Conservation (phyloP, 2,888 invertebrate species). For the Melikaiella ostensackeni region DNA sequence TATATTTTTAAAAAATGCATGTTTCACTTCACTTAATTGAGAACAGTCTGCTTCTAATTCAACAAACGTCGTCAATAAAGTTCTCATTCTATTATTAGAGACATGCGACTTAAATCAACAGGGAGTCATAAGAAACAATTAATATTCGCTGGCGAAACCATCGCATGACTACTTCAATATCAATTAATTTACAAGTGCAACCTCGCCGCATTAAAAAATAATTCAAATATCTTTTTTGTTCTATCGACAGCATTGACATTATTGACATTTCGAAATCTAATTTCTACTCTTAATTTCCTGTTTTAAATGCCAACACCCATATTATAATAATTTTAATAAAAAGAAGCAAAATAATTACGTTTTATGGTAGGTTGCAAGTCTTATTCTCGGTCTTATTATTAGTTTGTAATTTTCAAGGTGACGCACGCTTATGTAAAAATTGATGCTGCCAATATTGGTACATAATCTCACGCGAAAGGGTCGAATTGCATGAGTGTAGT, state of each 20-base stretch:
- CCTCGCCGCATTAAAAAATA: not conserved
- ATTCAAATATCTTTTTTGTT: not conserved
- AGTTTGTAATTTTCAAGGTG: too few relatives aligned
- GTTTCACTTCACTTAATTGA: constrained; percentile 2
- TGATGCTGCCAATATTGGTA: too few relatives aligned
- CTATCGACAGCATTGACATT: not conserved
- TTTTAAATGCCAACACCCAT: not conserved
- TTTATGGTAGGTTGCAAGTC: not conserved
- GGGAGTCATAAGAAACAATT: not conserved
- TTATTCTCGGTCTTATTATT: too few relatives aligned
- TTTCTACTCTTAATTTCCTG: not conserved
- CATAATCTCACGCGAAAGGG: too few relatives aligned
- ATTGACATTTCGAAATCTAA: not conserved
- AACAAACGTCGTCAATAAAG: constrained; percentile 4
- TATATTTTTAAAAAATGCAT: not conserved
- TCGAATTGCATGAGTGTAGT: too few relatives aligned
- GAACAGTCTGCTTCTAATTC: not conserved
- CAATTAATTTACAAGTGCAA: not conserved
- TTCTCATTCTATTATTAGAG: constrained; percentile 6
- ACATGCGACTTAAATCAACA: not conserved
- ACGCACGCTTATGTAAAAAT: too few relatives aligned
- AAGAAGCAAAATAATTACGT: not conserved
- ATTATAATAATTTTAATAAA: not conserved
- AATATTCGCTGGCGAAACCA: not conserved
- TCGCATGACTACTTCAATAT: not conserved